Evolutionary conservation across 2,888 invertebrate genomes (phyloP), one percentile per base, ranked within the genome.

Genomic region (Chloroclysta siterata): DNA sequence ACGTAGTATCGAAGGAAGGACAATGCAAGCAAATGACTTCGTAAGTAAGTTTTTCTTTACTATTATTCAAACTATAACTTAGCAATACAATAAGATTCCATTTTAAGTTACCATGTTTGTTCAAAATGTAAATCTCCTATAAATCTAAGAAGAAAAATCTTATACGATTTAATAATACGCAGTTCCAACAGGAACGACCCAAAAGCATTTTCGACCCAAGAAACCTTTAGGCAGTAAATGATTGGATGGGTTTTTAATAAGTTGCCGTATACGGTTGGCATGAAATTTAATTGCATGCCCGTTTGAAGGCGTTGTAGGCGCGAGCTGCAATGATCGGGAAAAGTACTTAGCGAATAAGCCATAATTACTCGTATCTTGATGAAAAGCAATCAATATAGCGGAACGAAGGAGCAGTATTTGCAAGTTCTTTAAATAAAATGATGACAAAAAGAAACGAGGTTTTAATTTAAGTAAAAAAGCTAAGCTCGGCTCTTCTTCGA

Each of bases 241-340:
- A 77, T 80, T 77, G 80, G 80, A 83, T 83, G 79, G 70, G 71
- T 76, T 81, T 83, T 84, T 83, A 83, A 83, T 84, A 80, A 77
- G 81, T 80, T 74, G 52, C 78, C 77, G 72, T 79, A 73, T 72
- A 72, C 57, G 75, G 72, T 60, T 39, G 65, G 74, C 72, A 76
- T 72, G 72, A 71, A 78, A 80, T 79, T 77, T 75, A 80, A 81
- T 81, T 79, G 74, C 79, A 78, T 74, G 77, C 61, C 79, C 72
- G 65, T 75, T 75, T 69, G 67, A 60, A 70, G 69, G 68, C 64
- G 69, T 65, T 65, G 68, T 65, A 63, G 63, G 63, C 58, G 68
- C 65, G 69, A 67, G 70, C 65, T 60, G 69, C 60, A 68, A 68
- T 66, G 55, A 67, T 59, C 63, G 47, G 59, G 63, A 67, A 65